Base-by-base conservation (phyloP, 2,797 vertebrate species). In the Eulemur mongoz region DNA sequence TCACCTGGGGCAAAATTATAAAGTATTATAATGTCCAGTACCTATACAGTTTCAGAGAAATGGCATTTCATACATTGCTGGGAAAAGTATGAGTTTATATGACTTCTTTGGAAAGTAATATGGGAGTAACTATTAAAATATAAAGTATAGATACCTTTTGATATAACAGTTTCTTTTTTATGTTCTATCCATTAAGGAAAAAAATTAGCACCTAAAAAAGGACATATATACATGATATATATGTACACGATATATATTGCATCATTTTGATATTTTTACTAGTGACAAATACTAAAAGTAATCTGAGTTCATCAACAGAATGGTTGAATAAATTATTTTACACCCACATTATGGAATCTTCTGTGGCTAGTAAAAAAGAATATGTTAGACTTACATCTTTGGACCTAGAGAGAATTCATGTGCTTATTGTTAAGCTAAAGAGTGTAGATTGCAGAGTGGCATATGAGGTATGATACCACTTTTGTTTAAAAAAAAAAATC, bases 381-480 rank as follows among this genome's bases (percentile, higher is more conserved):
- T 94, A 85, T 50, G 10, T 63, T 95, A 86, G 35, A 48, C 78
- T 91, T 91, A 43, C 14, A 54, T 88, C 52, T 67, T 10, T 87
- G 48, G 15, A 78, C 57, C 59, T 72, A 72, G 48, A 52, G 43
- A 32, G 17, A 85, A 35, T 91, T 15, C 22, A 11, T 91, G 50
- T 82, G 65, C 65, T 88, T 72, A 35, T 82, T 50, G 14, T 90
- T 93, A 84, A 88, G 50, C 35, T 73, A 87, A 89, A 95, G 80
- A 63, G 67, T 80, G 2, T 17, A 89, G 65, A 79, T 48, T 54
- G 4, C 10, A 63, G 48, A 82, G 45, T 78, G n/a, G 6, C 69
- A 30, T 61, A 38, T 91, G 83, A 65, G 43, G 35, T 69, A 13
- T 91, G 69, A 67, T 67, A 79, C 40, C 27, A 23, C 17, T 73